Conservation (phyloP, 2,113 vertebrate species). For the Platysteira castanea region DNA sequence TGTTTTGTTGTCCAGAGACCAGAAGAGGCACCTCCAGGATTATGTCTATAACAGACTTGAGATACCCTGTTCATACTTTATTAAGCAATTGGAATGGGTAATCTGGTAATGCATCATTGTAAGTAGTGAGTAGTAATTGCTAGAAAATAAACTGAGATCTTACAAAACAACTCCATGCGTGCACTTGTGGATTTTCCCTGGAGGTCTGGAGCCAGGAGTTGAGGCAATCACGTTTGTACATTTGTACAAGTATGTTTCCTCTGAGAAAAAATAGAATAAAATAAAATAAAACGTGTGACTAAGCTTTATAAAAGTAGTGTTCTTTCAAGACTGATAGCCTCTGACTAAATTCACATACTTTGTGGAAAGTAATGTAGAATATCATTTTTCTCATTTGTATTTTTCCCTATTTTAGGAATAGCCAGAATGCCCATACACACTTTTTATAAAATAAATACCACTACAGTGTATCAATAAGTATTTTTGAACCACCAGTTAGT, state of each 20-base stretch:
- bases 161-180: not conserved
- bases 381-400: not conserved
- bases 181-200: not conserved
- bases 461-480: not conserved
- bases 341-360: not conserved
- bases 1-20: slow-evolving; percentile 17
- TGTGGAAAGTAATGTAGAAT: not conserved
- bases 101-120: not conserved
- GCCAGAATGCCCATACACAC: not conserved
- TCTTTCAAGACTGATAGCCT: not conserved
- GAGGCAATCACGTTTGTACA: not conserved
- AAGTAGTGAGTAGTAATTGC: not conserved
- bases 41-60: not conserved
- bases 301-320: not conserved
- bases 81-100: slow-evolving; percentile 7
- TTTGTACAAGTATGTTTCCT: not conserved
- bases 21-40: slow-evolving; percentile 12
- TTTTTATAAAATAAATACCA: not conserved
- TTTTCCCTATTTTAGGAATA: not conserved
- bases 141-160: slow-evolving; percentile 36
- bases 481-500: not conserved
- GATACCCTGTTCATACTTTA: not conserved
- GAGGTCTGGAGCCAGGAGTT: not conserved
- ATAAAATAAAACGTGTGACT: not conserved
- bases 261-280: not conserved